Evolutionary conservation across 2,113 vertebrate genomes (phyloP).

Genomic region (Quiscalus mexicanus): DNA sequence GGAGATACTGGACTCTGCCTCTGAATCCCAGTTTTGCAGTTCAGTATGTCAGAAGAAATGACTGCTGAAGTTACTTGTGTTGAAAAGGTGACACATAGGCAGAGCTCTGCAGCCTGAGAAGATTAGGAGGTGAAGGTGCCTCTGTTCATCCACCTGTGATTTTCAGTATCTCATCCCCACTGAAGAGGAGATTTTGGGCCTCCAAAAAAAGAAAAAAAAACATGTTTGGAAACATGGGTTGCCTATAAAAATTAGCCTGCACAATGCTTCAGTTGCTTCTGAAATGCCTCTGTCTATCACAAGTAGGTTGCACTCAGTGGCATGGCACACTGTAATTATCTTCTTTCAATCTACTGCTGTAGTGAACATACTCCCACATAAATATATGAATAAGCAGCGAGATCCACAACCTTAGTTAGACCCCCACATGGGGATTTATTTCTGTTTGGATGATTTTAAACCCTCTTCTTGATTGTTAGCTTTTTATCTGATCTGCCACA

Average conservation of each 20-base stretch:
- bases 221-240: background rate
- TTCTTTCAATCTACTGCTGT: background rate
- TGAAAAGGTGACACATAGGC: background rate
- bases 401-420: background rate
- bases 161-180: background rate
- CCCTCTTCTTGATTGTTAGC: background rate
- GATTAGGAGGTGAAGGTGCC: background rate
- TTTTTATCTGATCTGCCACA: background rate
- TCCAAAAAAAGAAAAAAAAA: background rate
- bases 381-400: background rate
- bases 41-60: background rate
- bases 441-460: slow-evolving; percentile 9
- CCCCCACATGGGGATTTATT: background rate
- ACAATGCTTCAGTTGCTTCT: background rate
- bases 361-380: background rate
- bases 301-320: background rate
- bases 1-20: background rate
- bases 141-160: background rate
- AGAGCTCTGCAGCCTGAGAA: background rate
- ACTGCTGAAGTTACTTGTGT: background rate
- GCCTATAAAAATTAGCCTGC: background rate
- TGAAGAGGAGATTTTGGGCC: background rate
- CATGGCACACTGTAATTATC: background rate
- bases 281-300: background rate
- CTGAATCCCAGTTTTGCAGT: background rate